Evolutionary conservation across 1,140 invertebrate species (phyloP), one percentile per base, ranked within the genome.

Genomic region (Nasonia longicornis): DNA sequence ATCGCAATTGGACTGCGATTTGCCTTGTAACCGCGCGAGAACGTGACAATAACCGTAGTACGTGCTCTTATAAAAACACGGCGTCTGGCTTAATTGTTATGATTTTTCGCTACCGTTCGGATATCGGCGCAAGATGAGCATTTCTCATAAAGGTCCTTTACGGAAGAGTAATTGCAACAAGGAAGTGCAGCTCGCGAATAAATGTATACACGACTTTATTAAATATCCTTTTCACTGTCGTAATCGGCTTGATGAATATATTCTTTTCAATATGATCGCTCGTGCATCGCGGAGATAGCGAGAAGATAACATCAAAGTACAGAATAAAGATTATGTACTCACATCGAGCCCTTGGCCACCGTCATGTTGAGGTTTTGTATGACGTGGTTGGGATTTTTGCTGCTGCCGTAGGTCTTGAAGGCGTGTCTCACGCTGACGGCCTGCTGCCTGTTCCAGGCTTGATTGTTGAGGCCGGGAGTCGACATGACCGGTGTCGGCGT

Each of bases 341-440:
- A 97, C 96, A 97, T 98, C 70, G 95, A 95, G 82, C 97, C 96
- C 90, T 97, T 97, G 70, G 95, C 95, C 66, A 98, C 96, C 63
- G 96, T 97, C 95, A 98, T 96, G 90, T 95, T 96, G 29, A 98
- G 93, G 85, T 96, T 96, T 84, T 95, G 94, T 70, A 98, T 92
- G 38, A 98, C 96, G 69, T 95, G 94, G 86, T 96, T 95, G 22
- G 95, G 94, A 80, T 95, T 94, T 86, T 95, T 96, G 87, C 95
- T 96, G 86, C 94, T 94, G 67, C 96, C 96, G 88, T 98, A 98
- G 83, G 93, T 93, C 89, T 98, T 98, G 92, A 94, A 96, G 7
- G 96, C 95, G 86, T 96, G 93, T 83, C 95, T 91, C 16, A 97
- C 95, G 85, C 95, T 95, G 29, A 97, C 95, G 11, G 96, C 96